These are phyloP conservation scores for Phyllostomus discolor DNA, from an alignment of 2,113 vertebrate species.

Conservation along the genomic window DNA sequence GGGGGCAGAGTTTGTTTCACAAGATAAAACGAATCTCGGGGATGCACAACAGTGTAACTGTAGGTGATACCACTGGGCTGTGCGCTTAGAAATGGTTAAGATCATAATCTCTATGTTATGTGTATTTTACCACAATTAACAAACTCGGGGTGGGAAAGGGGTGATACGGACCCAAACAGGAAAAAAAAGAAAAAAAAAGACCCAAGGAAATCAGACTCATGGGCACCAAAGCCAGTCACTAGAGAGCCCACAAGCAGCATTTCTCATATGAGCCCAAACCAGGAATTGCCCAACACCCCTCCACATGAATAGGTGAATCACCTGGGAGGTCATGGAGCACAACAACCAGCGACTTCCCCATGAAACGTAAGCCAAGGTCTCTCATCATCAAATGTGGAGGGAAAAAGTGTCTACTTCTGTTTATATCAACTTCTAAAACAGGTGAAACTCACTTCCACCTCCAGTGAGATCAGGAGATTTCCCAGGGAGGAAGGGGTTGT, in stretches of 20 bases:
- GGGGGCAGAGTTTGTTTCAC: not conserved
- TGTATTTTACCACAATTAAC: not conserved
- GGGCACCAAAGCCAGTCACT: not conserved
- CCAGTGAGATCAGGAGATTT: not conserved
- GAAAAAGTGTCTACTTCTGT: not conserved
- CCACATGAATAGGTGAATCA: accelerated
- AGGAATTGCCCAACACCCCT: accelerated
- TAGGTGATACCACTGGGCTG: not conserved
- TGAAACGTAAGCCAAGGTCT: not conserved
- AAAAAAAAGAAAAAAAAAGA: not conserved
- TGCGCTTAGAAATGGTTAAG: not conserved
- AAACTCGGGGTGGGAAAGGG: not conserved
- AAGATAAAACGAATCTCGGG: not conserved
- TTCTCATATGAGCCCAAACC: not conserved
- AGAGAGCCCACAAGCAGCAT: not conserved
- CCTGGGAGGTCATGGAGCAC: accelerated
- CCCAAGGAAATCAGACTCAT: not conserved
- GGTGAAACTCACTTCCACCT: not conserved
- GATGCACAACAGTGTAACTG: not conserved
- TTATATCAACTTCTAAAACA: not conserved
- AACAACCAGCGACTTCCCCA: not conserved
- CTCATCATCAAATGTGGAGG: not conserved
- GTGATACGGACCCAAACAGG: too few species aligned
- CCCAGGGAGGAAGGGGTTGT: not conserved
- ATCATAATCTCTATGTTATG: not conserved